phyloP scores from a whole-genome alignment of 2,888 invertebrate species.

The Cerastoderma edule region DNA sequence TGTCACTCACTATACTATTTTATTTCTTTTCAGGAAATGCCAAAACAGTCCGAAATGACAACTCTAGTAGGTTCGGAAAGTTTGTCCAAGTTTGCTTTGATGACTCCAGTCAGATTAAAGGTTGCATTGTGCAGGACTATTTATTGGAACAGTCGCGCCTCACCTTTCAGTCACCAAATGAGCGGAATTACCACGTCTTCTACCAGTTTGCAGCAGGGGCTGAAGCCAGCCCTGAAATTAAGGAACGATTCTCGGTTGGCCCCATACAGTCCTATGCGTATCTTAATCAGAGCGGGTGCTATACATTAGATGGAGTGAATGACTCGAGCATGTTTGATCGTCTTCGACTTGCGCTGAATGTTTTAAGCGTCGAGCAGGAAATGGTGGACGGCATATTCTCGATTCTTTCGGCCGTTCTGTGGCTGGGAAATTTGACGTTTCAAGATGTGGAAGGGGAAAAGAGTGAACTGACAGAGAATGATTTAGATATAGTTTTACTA shows the following conservation, averaged over 20 bases:
- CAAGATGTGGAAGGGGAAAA: slow-evolving; percentile 79
- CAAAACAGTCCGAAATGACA: slow-evolving; percentile 97
- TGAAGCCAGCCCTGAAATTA: slow-evolving; percentile 70
- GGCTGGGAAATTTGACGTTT: slow-evolving; percentile 77
- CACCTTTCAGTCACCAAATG: slow-evolving; percentile 91
- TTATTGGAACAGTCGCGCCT: slow-evolving; percentile 96
- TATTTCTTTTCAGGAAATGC: slow-evolving; percentile 90
- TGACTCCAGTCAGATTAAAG: slow-evolving; percentile 86
- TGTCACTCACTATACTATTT: no score
- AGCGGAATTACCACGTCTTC: slow-evolving; percentile 98
- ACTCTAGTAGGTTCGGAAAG: slow-evolving; percentile 98
- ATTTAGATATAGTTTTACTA: slow-evolving; percentile 68
- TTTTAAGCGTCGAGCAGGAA: slow-evolving; percentile 72
- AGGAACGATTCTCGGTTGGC: slow-evolving; percentile 70
- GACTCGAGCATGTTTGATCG: slow-evolving; percentile 77
- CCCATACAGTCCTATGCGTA: slow-evolving; percentile 73
- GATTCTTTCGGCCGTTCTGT: slow-evolving; percentile 75
- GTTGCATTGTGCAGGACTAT: slow-evolving; percentile 89
- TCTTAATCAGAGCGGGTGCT: slow-evolving; percentile 79
- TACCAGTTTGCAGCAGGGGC: slow-evolving; percentile 96
- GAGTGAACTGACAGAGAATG: slow-evolving; percentile 71
- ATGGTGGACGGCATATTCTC: slow-evolving; percentile 78
- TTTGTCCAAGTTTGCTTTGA: slow-evolving; percentile 97
- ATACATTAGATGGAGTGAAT: slow-evolving; percentile 72
- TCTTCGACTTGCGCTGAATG: slow-evolving; percentile 78